Evolutionary conservation across 2,113 vertebrate genomes (phyloP).

Genomic region (Eulemur macaco): DNA sequence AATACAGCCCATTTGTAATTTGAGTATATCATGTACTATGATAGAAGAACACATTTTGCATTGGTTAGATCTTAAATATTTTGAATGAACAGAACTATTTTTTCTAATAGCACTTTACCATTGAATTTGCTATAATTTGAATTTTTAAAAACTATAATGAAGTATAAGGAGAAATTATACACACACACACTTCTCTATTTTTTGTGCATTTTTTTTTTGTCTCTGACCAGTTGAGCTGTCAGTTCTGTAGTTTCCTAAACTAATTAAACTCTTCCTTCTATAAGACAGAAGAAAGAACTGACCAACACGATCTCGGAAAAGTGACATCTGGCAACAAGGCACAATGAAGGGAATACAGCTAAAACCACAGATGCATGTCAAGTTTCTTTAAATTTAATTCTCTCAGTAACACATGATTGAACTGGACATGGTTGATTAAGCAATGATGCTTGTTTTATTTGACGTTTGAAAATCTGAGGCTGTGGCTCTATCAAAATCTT

Average conservation of each 20-base stretch:
- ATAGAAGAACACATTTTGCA: neutral
- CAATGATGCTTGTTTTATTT: neutral
- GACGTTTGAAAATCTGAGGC: neutral
- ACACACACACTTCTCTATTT: neutral
- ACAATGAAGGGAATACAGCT: neutral
- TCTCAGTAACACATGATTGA: neutral
- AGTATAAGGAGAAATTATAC: neutral
- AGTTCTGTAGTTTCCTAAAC: neutral
- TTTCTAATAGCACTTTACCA: neutral
- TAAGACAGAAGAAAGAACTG: neutral
- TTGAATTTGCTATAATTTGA: neutral
- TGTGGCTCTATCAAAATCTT: neutral
- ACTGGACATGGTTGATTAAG: neutral
- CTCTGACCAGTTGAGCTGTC: neutral
- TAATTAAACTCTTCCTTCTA: neutral
- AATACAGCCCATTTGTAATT: neutral
- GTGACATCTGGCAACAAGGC: neutral
- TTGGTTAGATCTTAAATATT: neutral
- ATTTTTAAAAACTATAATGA: neutral
- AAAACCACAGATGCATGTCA: neutral
- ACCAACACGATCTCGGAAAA: neutral
- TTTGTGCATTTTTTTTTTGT: neutral
- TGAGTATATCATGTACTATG: neutral
- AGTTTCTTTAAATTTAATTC: neutral
- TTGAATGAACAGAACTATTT: neutral